Conservation (phyloP, 2,113 vertebrate genomes). For the Spea bombifrons region DNA sequence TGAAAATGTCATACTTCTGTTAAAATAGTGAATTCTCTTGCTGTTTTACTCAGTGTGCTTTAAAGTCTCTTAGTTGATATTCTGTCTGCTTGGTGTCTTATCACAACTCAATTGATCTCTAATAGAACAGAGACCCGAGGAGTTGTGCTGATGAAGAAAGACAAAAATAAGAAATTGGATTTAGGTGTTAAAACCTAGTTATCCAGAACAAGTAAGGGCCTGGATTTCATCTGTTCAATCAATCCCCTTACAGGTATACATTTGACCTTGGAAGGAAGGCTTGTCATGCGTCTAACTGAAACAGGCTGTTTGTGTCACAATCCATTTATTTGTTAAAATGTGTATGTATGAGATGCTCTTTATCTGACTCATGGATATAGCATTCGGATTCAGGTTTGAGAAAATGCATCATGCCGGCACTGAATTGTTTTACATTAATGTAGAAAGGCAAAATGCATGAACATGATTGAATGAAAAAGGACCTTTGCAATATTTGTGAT, state of each 20-base stretch:
- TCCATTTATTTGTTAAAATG: slow-evolving; percentile 23
- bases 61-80: slow-evolving; percentile 24
- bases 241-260: slow-evolving; percentile 41
- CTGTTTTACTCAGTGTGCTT: slow-evolving; percentile 4
- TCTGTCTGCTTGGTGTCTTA: slow-evolving; percentile 40
- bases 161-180: slow-evolving; percentile 50
- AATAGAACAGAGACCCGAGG: slow-evolving; percentile 43
- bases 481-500: too few relatives aligned
- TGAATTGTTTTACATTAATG: slow-evolving; percentile 7
- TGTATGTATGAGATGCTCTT: slow-evolving; percentile 12
- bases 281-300: slow-evolving; percentile 13
- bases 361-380: background rate
- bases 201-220: slow-evolving; percentile 44
- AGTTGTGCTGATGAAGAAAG: slow-evolving; percentile 46
- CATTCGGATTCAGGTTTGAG: slow-evolving; percentile 8
- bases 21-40: slow-evolving; percentile 1
- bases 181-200: slow-evolving; percentile 49
- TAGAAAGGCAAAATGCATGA: background rate
- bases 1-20: slow-evolving; percentile 1
- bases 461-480: too few relatives aligned
- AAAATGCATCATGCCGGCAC: background rate
- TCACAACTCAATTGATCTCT: slow-evolving; percentile 47
- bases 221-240: slow-evolving; percentile 43
- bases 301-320: slow-evolving; percentile 31
- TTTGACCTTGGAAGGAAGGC: slow-evolving; percentile 39